These are phyloP conservation scores for Stegostoma tigrinum DNA, from an alignment of 2,113 vertebrate species.

Conservation along the genomic window DNA sequence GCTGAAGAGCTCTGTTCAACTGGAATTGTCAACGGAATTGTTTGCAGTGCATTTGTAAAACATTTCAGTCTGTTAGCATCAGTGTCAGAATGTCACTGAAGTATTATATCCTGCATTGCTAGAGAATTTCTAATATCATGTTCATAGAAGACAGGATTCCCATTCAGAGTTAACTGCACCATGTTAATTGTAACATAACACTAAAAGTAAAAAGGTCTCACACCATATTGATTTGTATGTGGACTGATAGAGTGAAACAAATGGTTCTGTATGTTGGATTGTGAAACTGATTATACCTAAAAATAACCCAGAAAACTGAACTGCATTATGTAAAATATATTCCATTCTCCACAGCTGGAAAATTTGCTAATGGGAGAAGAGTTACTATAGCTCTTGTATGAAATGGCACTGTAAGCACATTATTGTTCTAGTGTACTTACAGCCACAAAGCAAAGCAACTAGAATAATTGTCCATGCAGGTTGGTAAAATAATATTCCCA, in stretches of 20 bases:
- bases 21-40: background rate
- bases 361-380: background rate
- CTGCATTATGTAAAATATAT: background rate
- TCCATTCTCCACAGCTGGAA: background rate
- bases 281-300: slow-evolving; percentile 30
- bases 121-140: background rate
- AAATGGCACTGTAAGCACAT: background rate
- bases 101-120: background rate
- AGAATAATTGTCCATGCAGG: background rate
- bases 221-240: background rate
- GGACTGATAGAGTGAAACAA: background rate
- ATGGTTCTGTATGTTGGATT: background rate
- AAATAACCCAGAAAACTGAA: slow-evolving; percentile 15
- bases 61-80: background rate
- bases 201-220: background rate
- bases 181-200: background rate
- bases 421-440: background rate
- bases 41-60: background rate
- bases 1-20: background rate
- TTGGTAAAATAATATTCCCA: background rate
- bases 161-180: background rate
- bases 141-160: background rate
- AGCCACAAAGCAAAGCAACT: background rate
- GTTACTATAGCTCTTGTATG: background rate
- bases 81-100: background rate